Conservation (phyloP, 1,140 invertebrate species). For the Colletes latitarsis region DNA sequence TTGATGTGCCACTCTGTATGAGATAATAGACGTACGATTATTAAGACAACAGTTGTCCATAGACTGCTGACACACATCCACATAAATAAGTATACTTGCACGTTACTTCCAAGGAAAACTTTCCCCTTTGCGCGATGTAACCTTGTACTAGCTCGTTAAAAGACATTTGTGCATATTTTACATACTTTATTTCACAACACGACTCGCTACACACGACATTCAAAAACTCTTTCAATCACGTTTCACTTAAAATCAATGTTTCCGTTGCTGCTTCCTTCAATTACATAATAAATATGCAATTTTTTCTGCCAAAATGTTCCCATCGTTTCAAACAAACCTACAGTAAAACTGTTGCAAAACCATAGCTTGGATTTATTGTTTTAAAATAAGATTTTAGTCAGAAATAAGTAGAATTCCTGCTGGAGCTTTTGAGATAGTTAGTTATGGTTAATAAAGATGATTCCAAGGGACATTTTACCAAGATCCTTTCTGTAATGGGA, state of each 20-base stretch:
- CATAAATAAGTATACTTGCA: too few relatives aligned
- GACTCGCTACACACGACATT: neutral
- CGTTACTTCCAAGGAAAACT: neutral
- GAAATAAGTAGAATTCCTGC: neutral
- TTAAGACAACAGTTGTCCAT: too few relatives aligned
- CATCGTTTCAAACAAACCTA: neutral
- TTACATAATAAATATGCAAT: neutral
- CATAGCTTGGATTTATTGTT: too few relatives aligned
- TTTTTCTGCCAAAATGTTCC: neutral
- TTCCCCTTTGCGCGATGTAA: slow-evolving; percentile 17
- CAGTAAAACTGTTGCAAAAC: too few relatives aligned
- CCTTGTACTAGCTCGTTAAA: neutral
- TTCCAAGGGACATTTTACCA: neutral
- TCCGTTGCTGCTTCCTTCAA: too few relatives aligned
- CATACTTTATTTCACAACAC: neutral
- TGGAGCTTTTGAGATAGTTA: neutral
- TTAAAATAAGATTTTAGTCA: too few relatives aligned
- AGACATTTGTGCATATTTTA: neutral
- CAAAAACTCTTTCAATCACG: neutral
- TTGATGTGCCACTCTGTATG: too few relatives aligned
- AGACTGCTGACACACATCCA: too few relatives aligned
- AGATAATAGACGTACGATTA: too few relatives aligned
- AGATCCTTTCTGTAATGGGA: neutral
- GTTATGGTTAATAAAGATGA: too few relatives aligned
- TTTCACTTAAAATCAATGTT: too few relatives aligned